A percentile compares a stretch with the other conserved stretches of the same genome.
These are phyloP conservation scores for Pteropus alecto DNA, from an alignment of 2,113 vertebrate species.

Conservation along the genomic window DNA sequence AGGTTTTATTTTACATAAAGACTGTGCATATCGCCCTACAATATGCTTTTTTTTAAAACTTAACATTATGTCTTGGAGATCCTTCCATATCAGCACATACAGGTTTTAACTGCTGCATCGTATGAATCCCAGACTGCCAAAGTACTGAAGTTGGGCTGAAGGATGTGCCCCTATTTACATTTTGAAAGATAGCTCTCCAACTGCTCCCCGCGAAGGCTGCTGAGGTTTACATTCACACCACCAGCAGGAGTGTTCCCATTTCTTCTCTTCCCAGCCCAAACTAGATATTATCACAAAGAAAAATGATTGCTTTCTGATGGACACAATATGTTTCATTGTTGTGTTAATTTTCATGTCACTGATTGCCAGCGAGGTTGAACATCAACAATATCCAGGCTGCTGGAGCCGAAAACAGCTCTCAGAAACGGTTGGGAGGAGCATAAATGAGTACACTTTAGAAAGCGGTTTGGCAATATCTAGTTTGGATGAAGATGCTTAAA, in stretches of 20 bases:
- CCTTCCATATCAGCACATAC: neutral
- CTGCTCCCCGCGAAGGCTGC: neutral
- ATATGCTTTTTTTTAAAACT: neutral
- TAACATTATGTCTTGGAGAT: neutral
- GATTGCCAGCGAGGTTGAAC: neutral
- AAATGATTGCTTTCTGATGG: conserved; percentile 32
- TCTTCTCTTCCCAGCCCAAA: conserved; percentile 16
- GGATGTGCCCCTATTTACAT: neutral
- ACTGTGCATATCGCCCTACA: neutral
- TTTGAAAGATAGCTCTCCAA: neutral
- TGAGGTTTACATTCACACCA: neutral
- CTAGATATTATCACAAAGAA: neutral
- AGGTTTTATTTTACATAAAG: conserved; percentile 47
- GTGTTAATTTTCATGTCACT: neutral
- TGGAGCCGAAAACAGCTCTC: conserved; percentile 1
- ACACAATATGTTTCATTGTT: conserved; percentile 14
- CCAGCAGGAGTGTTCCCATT: neutral
- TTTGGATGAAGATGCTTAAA: neutral
- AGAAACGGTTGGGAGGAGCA: neutral
- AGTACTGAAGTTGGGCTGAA: neutral
- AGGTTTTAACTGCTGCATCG: conserved; percentile 4
- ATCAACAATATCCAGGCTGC: neutral
- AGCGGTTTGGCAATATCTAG: neutral
- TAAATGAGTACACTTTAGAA: neutral
- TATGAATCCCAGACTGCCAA: neutral